These are phyloP conservation scores for Drosophila flavopinicola DNA, from an alignment of 2,888 invertebrate species.

Conservation along the genomic window DNA sequence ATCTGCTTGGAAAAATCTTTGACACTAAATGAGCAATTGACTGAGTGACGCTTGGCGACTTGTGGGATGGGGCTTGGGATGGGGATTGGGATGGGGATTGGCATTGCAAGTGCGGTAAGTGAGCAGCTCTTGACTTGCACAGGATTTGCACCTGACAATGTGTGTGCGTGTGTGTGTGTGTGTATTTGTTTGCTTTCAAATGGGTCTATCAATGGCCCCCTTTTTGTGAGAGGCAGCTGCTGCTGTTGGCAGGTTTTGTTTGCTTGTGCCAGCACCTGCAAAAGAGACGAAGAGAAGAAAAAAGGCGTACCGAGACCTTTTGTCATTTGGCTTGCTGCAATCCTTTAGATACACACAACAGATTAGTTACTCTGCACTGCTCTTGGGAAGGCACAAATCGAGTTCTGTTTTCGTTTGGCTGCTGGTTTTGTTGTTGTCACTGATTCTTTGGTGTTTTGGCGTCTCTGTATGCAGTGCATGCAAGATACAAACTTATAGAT, in stretches of 20 bases:
- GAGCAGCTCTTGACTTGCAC: constrained; percentile 58
- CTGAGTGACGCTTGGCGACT: constrained; percentile 65
- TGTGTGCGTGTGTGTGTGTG: constrained; percentile 10
- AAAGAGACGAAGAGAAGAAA: neutral
- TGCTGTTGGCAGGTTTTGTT: constrained; percentile 26
- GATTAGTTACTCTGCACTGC: constrained; percentile 71
- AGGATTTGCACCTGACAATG: constrained; percentile 62
- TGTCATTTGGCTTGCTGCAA: constrained; percentile 60
- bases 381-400: constrained; percentile 48
- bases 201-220: constrained; percentile 49
- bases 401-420: constrained; percentile 38
- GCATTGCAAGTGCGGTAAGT: neutral
- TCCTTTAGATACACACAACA: constrained; percentile 83
- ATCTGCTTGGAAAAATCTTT: constrained; percentile 75
- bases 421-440: constrained; percentile 55
- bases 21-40: constrained; percentile 81
- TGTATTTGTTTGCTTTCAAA: constrained; percentile 23
- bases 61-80: constrained; percentile 23
- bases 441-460: constrained; percentile 43
- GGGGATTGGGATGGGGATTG: constrained; percentile 20
- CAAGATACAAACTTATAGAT: constrained; percentile 78
- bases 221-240: constrained; percentile 6
- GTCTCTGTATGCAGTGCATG: constrained; percentile 52
- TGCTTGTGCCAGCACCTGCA: constrained; percentile 39
- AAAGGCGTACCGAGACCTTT: constrained; percentile 50